These are phyloP conservation scores for Indicator maculatus DNA, from an alignment of 2,113 vertebrate species.

Conservation along the genomic window DNA sequence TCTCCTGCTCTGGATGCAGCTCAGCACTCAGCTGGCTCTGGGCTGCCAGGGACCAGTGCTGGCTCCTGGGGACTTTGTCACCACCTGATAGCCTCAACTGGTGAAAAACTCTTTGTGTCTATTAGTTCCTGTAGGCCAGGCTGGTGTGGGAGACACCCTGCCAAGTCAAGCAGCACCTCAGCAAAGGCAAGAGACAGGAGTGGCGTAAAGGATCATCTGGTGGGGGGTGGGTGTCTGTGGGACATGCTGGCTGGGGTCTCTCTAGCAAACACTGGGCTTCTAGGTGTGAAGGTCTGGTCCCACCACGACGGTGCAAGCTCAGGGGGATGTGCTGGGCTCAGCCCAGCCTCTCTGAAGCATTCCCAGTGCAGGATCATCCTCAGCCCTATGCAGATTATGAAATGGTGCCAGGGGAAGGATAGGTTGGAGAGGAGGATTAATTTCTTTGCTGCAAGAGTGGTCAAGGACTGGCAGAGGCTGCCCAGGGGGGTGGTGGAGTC, in stretches of 20 bases:
- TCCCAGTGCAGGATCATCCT: background rate
- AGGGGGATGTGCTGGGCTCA: background rate
- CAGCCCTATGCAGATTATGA: background rate
- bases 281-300: background rate
- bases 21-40: too few species aligned
- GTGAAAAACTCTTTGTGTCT: background rate
- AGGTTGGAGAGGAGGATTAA: too few species aligned
- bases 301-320: background rate
- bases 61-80: too few species aligned
- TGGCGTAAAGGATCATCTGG: background rate
- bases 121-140: background rate
- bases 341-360: background rate
- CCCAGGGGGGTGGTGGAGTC: too few species aligned
- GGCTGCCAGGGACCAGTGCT: too few species aligned
- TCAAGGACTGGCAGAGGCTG: too few species aligned
- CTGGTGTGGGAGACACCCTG: background rate
- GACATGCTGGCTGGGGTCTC: background rate
- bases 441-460: too few species aligned
- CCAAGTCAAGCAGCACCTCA: accelerated
- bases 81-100: too few species aligned
- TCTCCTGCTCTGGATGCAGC: too few species aligned
- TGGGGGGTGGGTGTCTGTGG: too few species aligned
- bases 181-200: background rate
- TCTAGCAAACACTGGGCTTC: background rate
- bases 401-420: too few species aligned